Conservation (phyloP, 2,888 invertebrate species). For the Drepana falcataria region DNA sequence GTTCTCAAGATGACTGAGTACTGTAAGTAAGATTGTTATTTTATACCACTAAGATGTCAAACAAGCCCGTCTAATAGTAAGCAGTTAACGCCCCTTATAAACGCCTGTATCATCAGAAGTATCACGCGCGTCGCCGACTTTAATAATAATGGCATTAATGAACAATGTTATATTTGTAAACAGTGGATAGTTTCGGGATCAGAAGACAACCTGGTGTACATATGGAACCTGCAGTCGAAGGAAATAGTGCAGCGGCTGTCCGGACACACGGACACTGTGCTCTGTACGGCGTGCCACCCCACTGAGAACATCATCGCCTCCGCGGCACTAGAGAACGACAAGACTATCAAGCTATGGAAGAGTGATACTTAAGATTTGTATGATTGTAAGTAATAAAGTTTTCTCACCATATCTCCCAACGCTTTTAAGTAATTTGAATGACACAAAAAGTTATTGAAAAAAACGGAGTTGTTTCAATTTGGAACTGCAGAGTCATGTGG, state of each 20-base stretch:
- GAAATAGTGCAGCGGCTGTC: constrained; percentile 98
- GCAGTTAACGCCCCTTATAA: no score
- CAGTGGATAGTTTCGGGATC: constrained; percentile 99
- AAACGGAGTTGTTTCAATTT: no score
- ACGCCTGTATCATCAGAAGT: no score
- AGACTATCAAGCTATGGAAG: constrained; percentile 99
- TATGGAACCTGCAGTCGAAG: constrained; percentile 99
- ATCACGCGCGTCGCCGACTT: no score
- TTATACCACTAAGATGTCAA: no score
- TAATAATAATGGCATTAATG: no score
- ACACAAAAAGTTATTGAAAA: background rate
- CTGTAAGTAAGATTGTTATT: no score
- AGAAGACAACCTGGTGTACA: constrained; percentile 98
- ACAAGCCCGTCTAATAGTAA: no score
- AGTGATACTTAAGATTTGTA: constrained; percentile 87
- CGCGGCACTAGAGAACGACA: constrained; percentile 98
- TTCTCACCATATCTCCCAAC: no score
- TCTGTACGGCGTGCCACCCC: constrained; percentile 99
- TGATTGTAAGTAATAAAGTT: constrained; percentile 24
- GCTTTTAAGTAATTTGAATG: constrained; percentile 4
- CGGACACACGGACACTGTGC: constrained; percentile 96
- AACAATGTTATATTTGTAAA: no score
- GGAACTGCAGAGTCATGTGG: no score
- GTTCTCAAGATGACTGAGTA: no score
- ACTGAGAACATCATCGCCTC: constrained; percentile 99